Base-by-base conservation (phyloP, 2,888 invertebrate genomes). In the Omphaloscelis lunosa region DNA sequence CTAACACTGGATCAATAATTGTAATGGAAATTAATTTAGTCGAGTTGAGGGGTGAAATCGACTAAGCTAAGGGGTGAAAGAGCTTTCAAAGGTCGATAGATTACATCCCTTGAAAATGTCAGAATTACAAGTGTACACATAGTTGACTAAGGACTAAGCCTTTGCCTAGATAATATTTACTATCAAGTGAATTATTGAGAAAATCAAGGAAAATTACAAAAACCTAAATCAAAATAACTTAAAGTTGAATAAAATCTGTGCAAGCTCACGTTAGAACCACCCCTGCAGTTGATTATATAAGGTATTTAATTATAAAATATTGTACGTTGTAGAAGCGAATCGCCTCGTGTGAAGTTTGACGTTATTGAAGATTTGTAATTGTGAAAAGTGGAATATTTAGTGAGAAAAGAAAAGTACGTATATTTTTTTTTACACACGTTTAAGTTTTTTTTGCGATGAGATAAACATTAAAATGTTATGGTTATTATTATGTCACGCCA, bases 41-140 rank as follows among this genome's bases (percentile, higher is more conserved):
- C 48, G 39, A 71, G 7, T 71, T 29, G 29, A 3, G 12, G 20
- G 11, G 5, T 39, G n/a, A 41, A 41, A 56, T 48, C 45, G 77
- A 61, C 20, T 74, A 17, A 6, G 5, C 27, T n/a, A 12, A 12
- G 29, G n/a, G 23, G 3, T 53, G n/a, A 7, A 12, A 17, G n/a
- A 63, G 56, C 62, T 63, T n/a, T 15, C 5, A n/a, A n/a, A 12
- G 2, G n/a, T 77, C 63, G 62, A 77, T 77, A 58, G 48, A 48
- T 34, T 3, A 41, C 62, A 63, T 11, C 72, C n/a, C 63, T 61
- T 12, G 23, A 15, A 8, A 17, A 20, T 51, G 48, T 41, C 48
- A 23, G n/a, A 29, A 41, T 20, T 15, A 41, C 6, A 66, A 39
- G 2, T 11, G 48, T 53, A 27, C 11, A 17, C 15, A 20, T 8